phyloP scores from a whole-genome alignment of 1,140 invertebrate genomes.

The Episyrphus balteatus region DNA sequence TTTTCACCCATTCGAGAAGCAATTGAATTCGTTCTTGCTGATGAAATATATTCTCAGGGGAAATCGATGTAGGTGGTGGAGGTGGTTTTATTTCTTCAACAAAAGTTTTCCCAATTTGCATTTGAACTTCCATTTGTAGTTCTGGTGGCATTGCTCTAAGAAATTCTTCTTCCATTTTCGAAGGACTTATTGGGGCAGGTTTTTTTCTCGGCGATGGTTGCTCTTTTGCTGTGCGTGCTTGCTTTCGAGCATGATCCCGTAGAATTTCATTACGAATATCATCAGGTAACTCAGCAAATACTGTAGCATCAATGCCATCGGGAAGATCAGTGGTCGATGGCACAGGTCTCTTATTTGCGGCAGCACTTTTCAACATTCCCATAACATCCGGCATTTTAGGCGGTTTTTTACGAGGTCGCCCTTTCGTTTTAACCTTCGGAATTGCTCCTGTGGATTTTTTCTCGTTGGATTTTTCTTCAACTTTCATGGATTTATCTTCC shows the following conservation, averaged over 20 bases:
- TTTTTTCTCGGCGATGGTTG: constrained; percentile 4
- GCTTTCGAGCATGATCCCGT: constrained; percentile 38
- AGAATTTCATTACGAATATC: constrained; percentile 53
- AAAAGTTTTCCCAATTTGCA: neutral
- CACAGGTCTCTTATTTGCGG: neutral
- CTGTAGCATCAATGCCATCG: constrained; percentile 41
- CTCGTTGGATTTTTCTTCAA: neutral
- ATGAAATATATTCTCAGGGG: constrained; percentile 6
- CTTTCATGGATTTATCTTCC: neutral
- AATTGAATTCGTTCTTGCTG: constrained; percentile 10
- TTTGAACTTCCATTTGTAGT: constrained; percentile 5
- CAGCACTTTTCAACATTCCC: constrained; percentile 8
- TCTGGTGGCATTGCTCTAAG: constrained; percentile 4
- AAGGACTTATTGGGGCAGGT: neutral
- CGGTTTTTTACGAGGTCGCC: neutral
- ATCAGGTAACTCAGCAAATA: constrained; percentile 47
- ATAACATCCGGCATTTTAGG: constrained; percentile 2
- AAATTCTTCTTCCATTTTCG: constrained; percentile 6
- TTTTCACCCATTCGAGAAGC: constrained; percentile 36
- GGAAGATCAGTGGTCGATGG: constrained; percentile 2
- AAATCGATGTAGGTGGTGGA: neutral
- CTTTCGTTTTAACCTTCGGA: neutral
- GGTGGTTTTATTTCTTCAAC: neutral
- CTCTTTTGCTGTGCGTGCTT: neutral
- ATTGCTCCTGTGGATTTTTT: neutral